These are phyloP conservation scores for Synanthedon andrenaeformis DNA, from an alignment of 2,888 invertebrate species.

Conservation along the genomic window DNA sequence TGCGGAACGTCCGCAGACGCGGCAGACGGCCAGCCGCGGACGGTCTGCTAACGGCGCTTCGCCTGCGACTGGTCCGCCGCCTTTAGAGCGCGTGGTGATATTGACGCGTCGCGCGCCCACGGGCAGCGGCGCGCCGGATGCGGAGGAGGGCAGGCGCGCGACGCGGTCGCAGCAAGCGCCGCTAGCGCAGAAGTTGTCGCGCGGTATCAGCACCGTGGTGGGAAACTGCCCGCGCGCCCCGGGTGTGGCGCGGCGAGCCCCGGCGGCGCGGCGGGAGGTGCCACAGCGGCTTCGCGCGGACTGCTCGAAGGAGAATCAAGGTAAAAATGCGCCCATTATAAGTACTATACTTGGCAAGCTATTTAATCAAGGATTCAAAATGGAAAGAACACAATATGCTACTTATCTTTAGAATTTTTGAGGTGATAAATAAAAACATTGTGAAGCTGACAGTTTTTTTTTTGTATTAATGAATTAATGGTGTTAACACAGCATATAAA, in stretches of 20 bases:
- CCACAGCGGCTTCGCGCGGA: constrained; percentile 20
- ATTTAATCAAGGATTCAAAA: no score
- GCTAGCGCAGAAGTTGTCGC: constrained; percentile 17
- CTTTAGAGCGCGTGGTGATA: constrained; percentile 42
- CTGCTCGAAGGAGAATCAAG: constrained; percentile 61
- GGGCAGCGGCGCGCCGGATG: constrained; percentile 7
- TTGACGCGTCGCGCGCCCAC: constrained; percentile 34
- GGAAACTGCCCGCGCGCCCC: constrained; percentile 20
- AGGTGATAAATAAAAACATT: no score
- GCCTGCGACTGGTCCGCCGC: constrained; percentile 10
- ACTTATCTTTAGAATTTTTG: no score
- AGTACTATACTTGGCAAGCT: no score
- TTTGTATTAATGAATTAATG: no score
- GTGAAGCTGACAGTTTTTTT: not conserved
- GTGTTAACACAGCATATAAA: no score
- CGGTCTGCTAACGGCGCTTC: constrained; percentile 9
- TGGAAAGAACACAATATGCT: no score
- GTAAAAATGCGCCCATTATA: no score
- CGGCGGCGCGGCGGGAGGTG: constrained; percentile 44
- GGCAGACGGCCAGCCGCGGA: constrained; percentile 23
- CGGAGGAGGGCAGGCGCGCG: constrained; percentile 11
- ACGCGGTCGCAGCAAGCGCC: constrained; percentile 10
- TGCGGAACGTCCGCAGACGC: constrained; percentile 36
- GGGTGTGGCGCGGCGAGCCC: constrained; percentile 58
- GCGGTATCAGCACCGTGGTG: constrained; percentile 22